Evolutionary conservation across 2,113 vertebrate species (phyloP), one percentile per base, ranked within the genome.

Genomic region (Periophthalmodon schlosseri): DNA sequence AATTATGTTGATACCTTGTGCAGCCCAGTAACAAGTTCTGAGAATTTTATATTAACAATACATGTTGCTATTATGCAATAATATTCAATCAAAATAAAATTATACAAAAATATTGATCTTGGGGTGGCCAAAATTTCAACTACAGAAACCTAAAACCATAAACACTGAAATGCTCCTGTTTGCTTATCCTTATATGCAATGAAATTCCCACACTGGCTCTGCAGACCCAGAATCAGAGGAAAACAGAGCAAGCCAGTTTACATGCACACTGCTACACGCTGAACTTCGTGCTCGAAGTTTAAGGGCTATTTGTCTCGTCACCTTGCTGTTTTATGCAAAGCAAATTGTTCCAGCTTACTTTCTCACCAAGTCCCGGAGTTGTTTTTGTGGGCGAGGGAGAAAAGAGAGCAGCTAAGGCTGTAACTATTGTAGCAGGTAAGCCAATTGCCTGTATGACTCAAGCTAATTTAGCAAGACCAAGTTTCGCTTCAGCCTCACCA

Each of bases 401-500:
- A 60, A 28, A 60, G 21, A 18, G 54, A 58, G 57, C 23, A 28
- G 13, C 57, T 60, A 28, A 24, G 57, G 24, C 57, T 14, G 13
- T 28, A 60, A 28, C 57, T 60, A 28, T 60, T 60, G 57, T 60
- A 28, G 57, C 23, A 60, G 57, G 13, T 60, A 28, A 60, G 57
- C 57, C 23, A 28, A 58, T 60, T 60, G 57, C 57, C 57, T 60
- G 57, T 28, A 60, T 28, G 23, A 60, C 23, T 60, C 23, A 60
- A 28, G 57, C n/a, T 60, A 57, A 57, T 57, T 57, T 23, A 60
- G 12, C 23, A 60, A 60, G 23, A 60, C 23, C 23, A 60, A 28
- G 57, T 60, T 60, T 60, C 57, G 14, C 23, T 60, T 60, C 57
- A 60, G 57, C 13, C n/a, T 57, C 56, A 21, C 56, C 57, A 23